phyloP scores from a whole-genome alignment of 2,797 vertebrate species.

The Champsocephalus esox region DNA sequence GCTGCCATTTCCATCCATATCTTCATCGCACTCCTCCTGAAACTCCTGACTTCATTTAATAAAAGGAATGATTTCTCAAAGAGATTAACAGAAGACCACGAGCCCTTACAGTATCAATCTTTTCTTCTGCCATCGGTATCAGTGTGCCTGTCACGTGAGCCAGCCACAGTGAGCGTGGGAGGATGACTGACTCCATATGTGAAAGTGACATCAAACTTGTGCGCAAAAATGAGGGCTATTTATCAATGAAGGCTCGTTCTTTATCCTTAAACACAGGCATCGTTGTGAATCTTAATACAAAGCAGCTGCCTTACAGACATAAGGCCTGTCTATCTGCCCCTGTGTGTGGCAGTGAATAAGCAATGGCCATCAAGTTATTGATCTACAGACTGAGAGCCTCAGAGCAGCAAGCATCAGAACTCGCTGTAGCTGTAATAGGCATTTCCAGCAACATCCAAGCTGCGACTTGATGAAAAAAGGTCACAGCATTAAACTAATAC shows the following conservation, averaged over 20 bases:
- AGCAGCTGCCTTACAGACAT: constrained; percentile 27
- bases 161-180: constrained; percentile 57
- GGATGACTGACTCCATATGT: constrained; percentile 55
- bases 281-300: constrained; percentile 26
- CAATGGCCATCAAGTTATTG: constrained; percentile 48
- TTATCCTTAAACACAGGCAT: constrained; percentile 12
- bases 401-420: constrained; percentile 40
- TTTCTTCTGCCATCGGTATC: constrained; percentile 43
- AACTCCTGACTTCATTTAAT: constrained; percentile 71
- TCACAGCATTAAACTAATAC: constrained; percentile 60
- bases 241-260: constrained; percentile 61
- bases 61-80: constrained; percentile 74
- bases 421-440: constrained; percentile 48
- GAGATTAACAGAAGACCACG: constrained; percentile 67
- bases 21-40: constrained; percentile 23
- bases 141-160: constrained; percentile 63
- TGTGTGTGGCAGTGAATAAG: constrained; percentile 59
- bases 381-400: constrained; percentile 36
- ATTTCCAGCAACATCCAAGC: constrained; percentile 52
- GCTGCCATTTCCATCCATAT: constrained; percentile 18
- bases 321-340: constrained; percentile 49
- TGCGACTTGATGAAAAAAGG: constrained; percentile 44
- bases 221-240: constrained; percentile 47
- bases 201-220: constrained; percentile 63
- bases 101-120: constrained; percentile 40